phyloP scores from a whole-genome alignment of 2,888 invertebrate genomes.

The Acrocera orbiculus region DNA sequence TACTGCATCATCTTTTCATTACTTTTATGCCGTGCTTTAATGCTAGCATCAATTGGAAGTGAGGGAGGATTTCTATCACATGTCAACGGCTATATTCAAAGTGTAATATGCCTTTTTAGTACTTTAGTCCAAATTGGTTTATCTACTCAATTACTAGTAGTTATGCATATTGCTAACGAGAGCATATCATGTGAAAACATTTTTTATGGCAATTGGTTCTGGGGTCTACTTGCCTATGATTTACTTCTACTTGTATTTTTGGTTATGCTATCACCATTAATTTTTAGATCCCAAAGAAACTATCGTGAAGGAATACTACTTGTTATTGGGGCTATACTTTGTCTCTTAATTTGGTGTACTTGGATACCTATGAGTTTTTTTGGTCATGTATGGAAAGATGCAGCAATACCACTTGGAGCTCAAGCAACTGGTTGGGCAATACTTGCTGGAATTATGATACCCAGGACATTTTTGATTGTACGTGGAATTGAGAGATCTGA shows the following conservation, averaged over 20 bases:
- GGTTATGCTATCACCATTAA: constrained; percentile 40
- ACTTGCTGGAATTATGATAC: constrained; percentile 45
- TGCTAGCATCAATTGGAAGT: constrained; percentile 46
- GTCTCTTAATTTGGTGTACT: constrained; percentile 39
- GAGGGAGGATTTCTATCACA: constrained; percentile 51
- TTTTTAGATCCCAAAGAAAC: constrained; percentile 45
- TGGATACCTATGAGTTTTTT: constrained; percentile 40
- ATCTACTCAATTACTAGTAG: constrained; percentile 32
- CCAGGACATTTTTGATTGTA: constrained; percentile 49
- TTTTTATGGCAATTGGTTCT: constrained; percentile 33
- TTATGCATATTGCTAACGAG: constrained; percentile 32
- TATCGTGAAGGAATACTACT: constrained; percentile 46
- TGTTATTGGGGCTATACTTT: constrained; percentile 36
- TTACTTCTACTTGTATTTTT: constrained; percentile 39
- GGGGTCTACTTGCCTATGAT: constrained; percentile 41
- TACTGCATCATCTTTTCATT: constrained; percentile 46
- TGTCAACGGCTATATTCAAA: constrained; percentile 50
- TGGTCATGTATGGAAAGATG: constrained; percentile 37
- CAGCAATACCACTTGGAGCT: constrained; percentile 40
- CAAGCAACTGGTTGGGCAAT: constrained; percentile 44
- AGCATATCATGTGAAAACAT: constrained; percentile 34
- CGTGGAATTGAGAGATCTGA: constrained; percentile 43
- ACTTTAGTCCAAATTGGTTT: constrained; percentile 40
- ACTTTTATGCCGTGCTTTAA: constrained; percentile 42
- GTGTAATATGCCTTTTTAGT: constrained; percentile 44